Evolutionary conservation across 2,113 vertebrate species (phyloP), one percentile per base, ranked within the genome.

Genomic region (Stegastes partitus): DNA sequence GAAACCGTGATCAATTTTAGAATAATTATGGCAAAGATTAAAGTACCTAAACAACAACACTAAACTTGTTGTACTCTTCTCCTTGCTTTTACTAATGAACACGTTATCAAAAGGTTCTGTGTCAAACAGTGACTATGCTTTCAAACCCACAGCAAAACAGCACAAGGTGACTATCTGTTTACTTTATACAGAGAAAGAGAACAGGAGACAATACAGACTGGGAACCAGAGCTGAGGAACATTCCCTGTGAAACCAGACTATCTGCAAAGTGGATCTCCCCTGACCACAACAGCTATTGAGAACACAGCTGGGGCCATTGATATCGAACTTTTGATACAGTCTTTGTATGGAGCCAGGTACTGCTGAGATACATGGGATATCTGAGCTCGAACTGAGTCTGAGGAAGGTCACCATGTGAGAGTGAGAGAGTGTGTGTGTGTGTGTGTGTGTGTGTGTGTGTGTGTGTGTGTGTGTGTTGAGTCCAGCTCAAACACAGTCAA

Each of bases 171-270:
- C 62, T 63, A 69, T 82, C 59, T 74, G 81, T 78, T 73, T 56
- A 42, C 54, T 67, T 74, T 31, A 50, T 47, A 58, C 21, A 26
- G 19, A 51, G 74, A 69, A n/a, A n/a, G 51, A 49, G 25, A 54
- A 51, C 28, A 10, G 11, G 4, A 57, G 26, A 79, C 70, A 83
- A 83, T 61, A 69, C 54, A 59, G 64, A 51, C 37, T 51, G 49
- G 79, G 31, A 88, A 87, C 58, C 5, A 68, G 72, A 84, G 56
- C 59, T 39, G 55, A 50, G 53, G 28, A 73, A 71, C 70, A 56
- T 73, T 79, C 62, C 78, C 82, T 50, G 57, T 77, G 82, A 87
- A 85, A 83, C 31, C 61, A 49, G 51, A 31, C 49, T 74, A 84
- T 90, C 81, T 77, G 62, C 22, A 44, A 11, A 62, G 71, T 19